Conservation (phyloP, 64 coral and sea anemone genomes). For the Montipora cactus region DNA sequence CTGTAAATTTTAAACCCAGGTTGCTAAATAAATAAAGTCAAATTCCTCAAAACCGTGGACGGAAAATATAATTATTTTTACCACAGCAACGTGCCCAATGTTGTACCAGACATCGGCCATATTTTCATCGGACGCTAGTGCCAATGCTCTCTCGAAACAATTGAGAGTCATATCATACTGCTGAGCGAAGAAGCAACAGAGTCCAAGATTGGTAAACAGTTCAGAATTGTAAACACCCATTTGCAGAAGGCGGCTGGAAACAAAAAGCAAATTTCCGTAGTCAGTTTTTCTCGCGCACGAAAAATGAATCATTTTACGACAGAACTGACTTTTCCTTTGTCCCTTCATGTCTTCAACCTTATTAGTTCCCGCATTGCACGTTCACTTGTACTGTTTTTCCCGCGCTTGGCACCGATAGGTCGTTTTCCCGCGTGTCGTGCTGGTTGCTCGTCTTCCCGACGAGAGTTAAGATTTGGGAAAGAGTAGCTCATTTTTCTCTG, state of each 20-base stretch:
- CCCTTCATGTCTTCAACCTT: no score
- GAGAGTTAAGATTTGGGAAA: no score
- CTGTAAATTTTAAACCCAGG: no score
- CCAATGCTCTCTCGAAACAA: constrained; percentile 95
- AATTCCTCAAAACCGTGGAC: neutral
- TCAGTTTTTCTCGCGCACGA: neutral
- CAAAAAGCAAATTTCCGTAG: neutral
- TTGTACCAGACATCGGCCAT: constrained; percentile 99
- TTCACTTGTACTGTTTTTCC: neutral
- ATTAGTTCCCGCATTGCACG: neutral
- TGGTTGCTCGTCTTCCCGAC: neutral
- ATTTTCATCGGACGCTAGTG: constrained; percentile 94
- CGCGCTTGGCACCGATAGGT: neutral
- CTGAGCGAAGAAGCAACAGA: constrained; percentile 97
- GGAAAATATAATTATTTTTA: constrained; percentile 4
- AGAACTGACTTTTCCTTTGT: no score
- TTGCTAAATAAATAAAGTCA: no score
- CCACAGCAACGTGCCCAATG: constrained; percentile 96
- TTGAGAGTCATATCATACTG: constrained; percentile 97
- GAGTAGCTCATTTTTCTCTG: no score
- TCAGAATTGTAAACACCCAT: constrained; percentile 99
- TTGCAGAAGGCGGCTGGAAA: constrained; percentile 86
- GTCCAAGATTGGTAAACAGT: constrained; percentile 95
- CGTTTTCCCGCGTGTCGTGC: neutral
- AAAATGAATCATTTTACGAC: no score